These are phyloP conservation scores for Noctua comes DNA, from an alignment of 2,888 invertebrate genomes.

Conservation along the genomic window DNA sequence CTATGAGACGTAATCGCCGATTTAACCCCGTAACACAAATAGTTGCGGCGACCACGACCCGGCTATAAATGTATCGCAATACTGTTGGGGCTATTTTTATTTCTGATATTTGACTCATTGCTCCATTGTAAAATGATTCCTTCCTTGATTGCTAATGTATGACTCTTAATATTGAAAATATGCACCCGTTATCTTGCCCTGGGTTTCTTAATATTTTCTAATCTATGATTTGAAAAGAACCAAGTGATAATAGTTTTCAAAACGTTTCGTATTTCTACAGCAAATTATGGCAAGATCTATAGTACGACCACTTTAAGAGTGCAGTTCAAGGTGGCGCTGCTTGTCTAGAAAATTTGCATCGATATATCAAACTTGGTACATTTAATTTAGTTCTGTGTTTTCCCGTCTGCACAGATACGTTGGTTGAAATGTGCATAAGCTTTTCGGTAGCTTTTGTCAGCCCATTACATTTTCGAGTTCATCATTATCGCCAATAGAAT, in stretches of 20 bases:
- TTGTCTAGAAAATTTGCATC: no score
- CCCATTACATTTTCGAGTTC: background rate
- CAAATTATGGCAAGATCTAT: no score
- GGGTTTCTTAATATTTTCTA: background rate
- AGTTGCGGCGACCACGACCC: slow-evolving; percentile 38
- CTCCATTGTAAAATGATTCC: slow-evolving; percentile 38
- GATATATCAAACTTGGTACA: no score
- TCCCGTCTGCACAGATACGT: no score
- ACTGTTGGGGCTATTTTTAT: slow-evolving; percentile 14
- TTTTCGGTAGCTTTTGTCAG: background rate
- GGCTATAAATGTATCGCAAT: slow-evolving; percentile 24
- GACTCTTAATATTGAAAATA: background rate
- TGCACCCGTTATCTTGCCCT: background rate
- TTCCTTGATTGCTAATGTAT: background rate
- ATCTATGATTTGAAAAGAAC: no score
- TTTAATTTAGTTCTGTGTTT: no score
- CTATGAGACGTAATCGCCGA: slow-evolving; percentile 32
- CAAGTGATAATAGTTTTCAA: no score
- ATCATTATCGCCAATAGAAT: background rate
- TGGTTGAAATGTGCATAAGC: background rate
- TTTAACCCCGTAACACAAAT: slow-evolving; percentile 55
- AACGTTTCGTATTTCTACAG: no score
- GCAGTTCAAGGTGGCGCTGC: no score
- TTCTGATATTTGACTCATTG: slow-evolving; percentile 32
- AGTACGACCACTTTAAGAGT: no score